Conservation (phyloP, 2,113 vertebrate genomes). For the Sarotherodon lohbergeri region DNA sequence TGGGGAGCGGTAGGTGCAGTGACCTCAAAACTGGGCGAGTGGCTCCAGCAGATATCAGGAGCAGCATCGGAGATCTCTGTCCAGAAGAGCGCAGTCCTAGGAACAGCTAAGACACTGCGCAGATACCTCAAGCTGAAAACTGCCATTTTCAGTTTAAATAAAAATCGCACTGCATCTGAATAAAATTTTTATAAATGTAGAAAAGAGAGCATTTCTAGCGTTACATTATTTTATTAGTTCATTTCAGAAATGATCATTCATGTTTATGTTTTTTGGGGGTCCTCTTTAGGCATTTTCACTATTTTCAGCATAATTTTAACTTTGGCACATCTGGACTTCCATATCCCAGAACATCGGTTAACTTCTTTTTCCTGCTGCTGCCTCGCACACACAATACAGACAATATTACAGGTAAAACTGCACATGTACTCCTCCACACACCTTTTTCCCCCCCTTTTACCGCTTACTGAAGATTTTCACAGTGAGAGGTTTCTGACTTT, state of each 20-base stretch:
- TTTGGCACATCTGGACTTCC: neutral
- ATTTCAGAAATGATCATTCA: neutral
- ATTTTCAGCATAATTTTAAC: neutral
- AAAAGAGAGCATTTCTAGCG: neutral
- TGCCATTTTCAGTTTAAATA: neutral
- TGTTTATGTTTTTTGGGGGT: neutral
- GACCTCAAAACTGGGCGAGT: neutral
- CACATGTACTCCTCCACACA: neutral
- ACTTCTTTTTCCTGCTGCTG: neutral
- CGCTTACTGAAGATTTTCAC: neutral
- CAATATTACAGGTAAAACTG: neutral
- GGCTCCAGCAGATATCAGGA: neutral
- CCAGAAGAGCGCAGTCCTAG: neutral
- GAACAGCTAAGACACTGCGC: neutral
- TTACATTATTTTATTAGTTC: neutral
- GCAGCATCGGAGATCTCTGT: neutral
- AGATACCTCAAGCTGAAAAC: neutral
- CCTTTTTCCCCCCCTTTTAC: neutral
- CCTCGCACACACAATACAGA: neutral
- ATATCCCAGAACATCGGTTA: neutral
- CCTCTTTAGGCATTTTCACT: neutral
- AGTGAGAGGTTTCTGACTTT: conserved; percentile 3
- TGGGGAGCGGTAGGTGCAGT: neutral
- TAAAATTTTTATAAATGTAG: neutral
- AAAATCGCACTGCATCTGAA: neutral